Evolutionary conservation across 1,140 invertebrate species (phyloP), one percentile per base, ranked within the genome.

Genomic region (Zaprionus vittiger): DNA sequence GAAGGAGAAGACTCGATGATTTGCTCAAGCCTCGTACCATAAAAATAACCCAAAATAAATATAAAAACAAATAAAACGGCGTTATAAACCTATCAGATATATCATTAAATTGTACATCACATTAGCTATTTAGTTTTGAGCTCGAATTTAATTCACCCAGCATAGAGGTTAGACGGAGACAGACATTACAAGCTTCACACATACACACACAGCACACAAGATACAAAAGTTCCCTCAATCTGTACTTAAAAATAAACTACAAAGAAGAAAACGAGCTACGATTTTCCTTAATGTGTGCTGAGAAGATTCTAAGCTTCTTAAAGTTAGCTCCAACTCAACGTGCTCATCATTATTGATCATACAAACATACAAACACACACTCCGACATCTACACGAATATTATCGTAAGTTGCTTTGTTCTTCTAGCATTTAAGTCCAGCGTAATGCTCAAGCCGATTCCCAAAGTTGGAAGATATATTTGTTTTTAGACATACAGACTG

Each of bases 91-190:
- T 47, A 47, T 47, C 38, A 60, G 57, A 68, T 34, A 77, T 22
- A 59, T 47, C 49, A 52, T 59, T 38, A 69, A 55, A 56, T 28
- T n/a, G 64, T 26, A 69, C 56, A 57, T 52, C 52, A 60, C 70
- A 55, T 66, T 72, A 73, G 59, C 41, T 66, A 61, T 67, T 68
- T 89, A 81, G 54, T 84, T 75, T 70, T 65, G 63, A 81, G 60
- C 72, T 89, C 85, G 84, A 89, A 89, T 89, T 89, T 89, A 89
- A 89, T 90, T 90, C 84, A 89, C 63, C 78, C 81, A 78, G 67
- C 77, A 67, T 79, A 83, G 79, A 64, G 70, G 62, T 80, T 69
- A 80, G 64, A 69, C 68, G 64, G 49, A 81, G 62, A 56, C 44
- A 79, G 60, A 70, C 20, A 75, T 67, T 44, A 67, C 41, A 77